These are phyloP conservation scores for Crocuta crocuta DNA, from an alignment of 2,113 vertebrate species.

Conservation along the genomic window DNA sequence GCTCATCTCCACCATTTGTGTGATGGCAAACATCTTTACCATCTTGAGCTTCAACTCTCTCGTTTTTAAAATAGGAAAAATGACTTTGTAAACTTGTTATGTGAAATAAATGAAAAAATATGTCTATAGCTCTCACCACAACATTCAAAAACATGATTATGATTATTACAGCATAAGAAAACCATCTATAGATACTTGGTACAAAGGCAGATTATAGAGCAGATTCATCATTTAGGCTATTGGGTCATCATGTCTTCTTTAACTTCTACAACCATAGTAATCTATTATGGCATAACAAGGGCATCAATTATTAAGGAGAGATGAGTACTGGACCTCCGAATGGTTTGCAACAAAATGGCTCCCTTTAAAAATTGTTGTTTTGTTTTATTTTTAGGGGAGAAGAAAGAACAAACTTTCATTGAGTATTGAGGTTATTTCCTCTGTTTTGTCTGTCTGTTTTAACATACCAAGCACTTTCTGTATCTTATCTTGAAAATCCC, in stretches of 20 bases:
- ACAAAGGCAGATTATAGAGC: not conserved
- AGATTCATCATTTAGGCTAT: not conserved
- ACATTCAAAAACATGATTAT: not conserved
- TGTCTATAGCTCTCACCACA: not conserved
- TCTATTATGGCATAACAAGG: not conserved
- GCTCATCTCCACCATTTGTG: not conserved
- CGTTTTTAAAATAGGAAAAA: constrained; percentile 35
- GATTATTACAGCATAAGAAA: not conserved
- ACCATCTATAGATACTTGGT: not conserved
- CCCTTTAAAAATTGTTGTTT: not conserved
- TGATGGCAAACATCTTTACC: not conserved
- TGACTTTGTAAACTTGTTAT: not conserved
- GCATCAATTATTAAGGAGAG: not conserved
- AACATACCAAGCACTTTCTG: not conserved
- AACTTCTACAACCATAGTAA: not conserved
- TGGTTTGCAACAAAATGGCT: constrained; percentile 7
- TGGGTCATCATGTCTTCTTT: not conserved
- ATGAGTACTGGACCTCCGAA: not conserved
- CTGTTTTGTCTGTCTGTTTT: not conserved
- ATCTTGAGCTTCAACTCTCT: not conserved
- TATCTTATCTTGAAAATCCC: not conserved
- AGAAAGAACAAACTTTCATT: not conserved
- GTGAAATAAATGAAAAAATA: not conserved
- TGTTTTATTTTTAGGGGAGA: not conserved
- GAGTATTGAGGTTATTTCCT: not conserved